Conservation (phyloP, 2,113 vertebrate genomes). For the Paradisaea rubra region DNA sequence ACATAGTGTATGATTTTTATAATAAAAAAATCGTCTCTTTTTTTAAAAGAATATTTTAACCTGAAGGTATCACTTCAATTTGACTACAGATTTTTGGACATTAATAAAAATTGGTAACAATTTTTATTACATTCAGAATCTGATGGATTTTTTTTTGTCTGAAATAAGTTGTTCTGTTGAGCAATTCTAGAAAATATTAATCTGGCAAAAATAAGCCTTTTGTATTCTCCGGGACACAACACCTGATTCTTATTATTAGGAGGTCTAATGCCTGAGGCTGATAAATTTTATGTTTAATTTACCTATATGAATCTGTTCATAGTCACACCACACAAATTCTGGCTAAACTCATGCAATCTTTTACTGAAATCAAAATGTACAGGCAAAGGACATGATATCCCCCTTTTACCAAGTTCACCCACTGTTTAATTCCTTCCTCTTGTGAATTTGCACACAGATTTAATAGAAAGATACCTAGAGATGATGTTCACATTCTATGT, state of each 20-base stretch:
- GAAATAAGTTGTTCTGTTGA: neutral
- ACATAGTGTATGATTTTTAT: neutral
- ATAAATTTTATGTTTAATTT: neutral
- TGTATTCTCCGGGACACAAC: neutral
- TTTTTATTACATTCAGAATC: neutral
- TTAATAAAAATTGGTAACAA: neutral
- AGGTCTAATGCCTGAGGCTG: neutral
- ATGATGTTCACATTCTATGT: neutral
- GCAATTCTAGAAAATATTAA: neutral
- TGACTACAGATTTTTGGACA: neutral
- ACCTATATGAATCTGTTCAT: neutral
- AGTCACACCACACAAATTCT: neutral
- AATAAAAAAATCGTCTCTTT: fast-evolving
- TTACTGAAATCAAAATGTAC: neutral
- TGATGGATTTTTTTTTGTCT: neutral
- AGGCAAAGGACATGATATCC: neutral
- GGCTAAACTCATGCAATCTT: neutral
- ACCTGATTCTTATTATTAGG: neutral
- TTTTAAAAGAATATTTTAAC: neutral
- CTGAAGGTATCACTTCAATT: neutral
- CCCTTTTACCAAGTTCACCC: neutral
- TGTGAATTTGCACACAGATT: neutral
- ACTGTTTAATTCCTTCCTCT: neutral
- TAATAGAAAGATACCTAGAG: neutral
- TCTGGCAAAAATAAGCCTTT: neutral